Evolutionary conservation across 1,140 invertebrate genomes (phyloP), one percentile per base, ranked within the genome.

Genomic region (Drosophila orena): DNA sequence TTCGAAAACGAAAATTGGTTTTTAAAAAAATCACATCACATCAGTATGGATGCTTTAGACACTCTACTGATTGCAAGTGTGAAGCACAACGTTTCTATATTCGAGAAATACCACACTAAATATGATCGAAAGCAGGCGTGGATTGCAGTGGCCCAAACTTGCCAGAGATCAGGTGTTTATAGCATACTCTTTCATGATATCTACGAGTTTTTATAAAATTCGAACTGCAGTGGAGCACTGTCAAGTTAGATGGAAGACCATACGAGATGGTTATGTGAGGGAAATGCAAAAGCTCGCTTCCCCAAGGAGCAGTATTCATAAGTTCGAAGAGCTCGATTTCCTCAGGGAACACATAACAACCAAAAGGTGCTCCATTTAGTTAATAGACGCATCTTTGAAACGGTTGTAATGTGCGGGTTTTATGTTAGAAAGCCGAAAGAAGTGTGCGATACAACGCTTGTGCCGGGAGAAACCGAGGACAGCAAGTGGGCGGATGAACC

Each of bases 251-350:
- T 78, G 76, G 74, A 66, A 43, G 43, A 24, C 34, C 2, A 10
- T 78, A 14, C 55, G 76, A 11, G 55, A 78, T 35, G 59, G 68
- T 11, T 79, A 52, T 27, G 68, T 79, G 17, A 30, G 60, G 27
- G 58, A 66, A 53, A 40, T 30, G 15, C 60, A 72, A 24, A 77
- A 62, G 69, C 1, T 30, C 20, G 53, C 2, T 0, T 6, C 15
- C 6, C 12, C 49, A 7, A 22, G 4, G 3, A 7, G 12, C 0
- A 8, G 20, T 4, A 22, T 55, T 22, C 14, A n/a, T 3, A 37
- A 34, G 8, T 66, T 42, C 22, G 10, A 54, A 2, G 15, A 59
- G 4, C 8, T 66, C 3, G 4, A 8, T 8, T 79, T 79, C 27
- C 40, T 79, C 3, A 22, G 40, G 10, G 17, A 30, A 1, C 76